Percentiles rank a stretch among this genome's conserved stretches.
Conservation (phyloP, 2,888 invertebrate genomes). For the Neria commutata region DNA sequence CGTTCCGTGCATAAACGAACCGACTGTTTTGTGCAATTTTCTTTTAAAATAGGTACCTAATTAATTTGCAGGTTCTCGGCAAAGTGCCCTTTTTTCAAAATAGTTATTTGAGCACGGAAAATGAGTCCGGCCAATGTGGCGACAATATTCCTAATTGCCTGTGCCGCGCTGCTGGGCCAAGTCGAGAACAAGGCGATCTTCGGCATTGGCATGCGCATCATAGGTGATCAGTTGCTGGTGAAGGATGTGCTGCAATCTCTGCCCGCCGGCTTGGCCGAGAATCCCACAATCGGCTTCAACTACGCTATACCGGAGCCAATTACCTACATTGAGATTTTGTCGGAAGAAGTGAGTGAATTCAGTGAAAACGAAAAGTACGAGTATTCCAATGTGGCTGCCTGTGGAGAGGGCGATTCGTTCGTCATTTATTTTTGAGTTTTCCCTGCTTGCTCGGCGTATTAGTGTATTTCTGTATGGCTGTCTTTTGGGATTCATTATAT, state of each 20-base stretch:
- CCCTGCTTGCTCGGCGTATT: too few relatives aligned
- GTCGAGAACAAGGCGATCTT: conserved; percentile 28
- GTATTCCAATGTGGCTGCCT: too few relatives aligned
- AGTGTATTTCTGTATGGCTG: too few relatives aligned
- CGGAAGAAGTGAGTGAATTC: conserved; percentile 56
- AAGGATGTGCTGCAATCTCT: conserved; percentile 50
- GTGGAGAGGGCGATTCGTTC: too few relatives aligned
- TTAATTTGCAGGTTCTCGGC: too few relatives aligned
- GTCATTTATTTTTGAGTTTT: too few relatives aligned
- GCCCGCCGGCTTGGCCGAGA: conserved; percentile 34
- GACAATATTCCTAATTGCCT: conserved; percentile 26
- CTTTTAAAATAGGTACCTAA: too few relatives aligned
- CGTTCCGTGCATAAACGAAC: too few relatives aligned
- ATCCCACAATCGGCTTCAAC: conserved; percentile 47
- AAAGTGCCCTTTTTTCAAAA: too few relatives aligned
- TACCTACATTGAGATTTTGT: conserved; percentile 50
- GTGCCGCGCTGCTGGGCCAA: not conserved
- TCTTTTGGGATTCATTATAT: too few relatives aligned
- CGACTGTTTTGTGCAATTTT: too few relatives aligned
- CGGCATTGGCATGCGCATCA: conserved; percentile 34
- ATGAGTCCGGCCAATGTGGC: conserved; percentile 9
- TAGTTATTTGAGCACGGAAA: conserved; percentile 18
- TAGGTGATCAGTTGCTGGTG: conserved; percentile 50
- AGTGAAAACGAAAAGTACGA: too few relatives aligned
- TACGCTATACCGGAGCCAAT: conserved; percentile 49